Evolutionary conservation across 2,888 invertebrate genomes (phyloP), one percentile per base, ranked within the genome.

Genomic region (Ichneumoninae sp.): DNA sequence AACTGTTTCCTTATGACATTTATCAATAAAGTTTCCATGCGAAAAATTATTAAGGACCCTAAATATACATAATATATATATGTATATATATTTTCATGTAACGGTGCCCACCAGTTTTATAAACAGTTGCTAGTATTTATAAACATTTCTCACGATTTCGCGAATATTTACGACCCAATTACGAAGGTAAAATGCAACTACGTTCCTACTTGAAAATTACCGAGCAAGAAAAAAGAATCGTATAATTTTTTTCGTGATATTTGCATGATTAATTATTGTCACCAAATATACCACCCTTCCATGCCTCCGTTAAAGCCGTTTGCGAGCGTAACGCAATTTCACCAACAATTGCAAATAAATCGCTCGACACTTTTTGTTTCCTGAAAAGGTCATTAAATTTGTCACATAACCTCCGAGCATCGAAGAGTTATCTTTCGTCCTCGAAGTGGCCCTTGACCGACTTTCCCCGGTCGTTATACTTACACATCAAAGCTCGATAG

Each of bases 381-480:
- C 1, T 13, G 57, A 26, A 26, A 47, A 47, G 16, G 13, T 3
- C 16, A 13, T 16, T 4, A 47, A 26, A 57, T 26, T 57, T 57
- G 7, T 57, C 3, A 1, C 1, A 10, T 40, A 10, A 57, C 8
- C 26, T 22, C 26, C 26, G 13, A 57, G 13, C 22, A 22, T 57
- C 16, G 44, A 22, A 26, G 19, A 22, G 57, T 26, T 57, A 13
- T 8, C 8, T 47, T 60, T 74, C 30, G 44, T 22, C 10, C 8
- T 10, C 10, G 13, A 57, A 16, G 8, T n/a, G n/a, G 62, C 62
- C 74, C 74, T 74, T 74, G 74, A 74, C 74, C 74, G 47, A 60
- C 26, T 62, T 74, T 47, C n/a, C 3, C 8, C 10, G 57, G 22
- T 54, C 54, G 8, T 22, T 54, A 22, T 57, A 26, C 57, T 16